A percentile compares a stretch with the other conserved stretches of the same genome.
Conservation (phyloP, 2,797 vertebrate species). For the Parotocinclus haroldoi region DNA sequence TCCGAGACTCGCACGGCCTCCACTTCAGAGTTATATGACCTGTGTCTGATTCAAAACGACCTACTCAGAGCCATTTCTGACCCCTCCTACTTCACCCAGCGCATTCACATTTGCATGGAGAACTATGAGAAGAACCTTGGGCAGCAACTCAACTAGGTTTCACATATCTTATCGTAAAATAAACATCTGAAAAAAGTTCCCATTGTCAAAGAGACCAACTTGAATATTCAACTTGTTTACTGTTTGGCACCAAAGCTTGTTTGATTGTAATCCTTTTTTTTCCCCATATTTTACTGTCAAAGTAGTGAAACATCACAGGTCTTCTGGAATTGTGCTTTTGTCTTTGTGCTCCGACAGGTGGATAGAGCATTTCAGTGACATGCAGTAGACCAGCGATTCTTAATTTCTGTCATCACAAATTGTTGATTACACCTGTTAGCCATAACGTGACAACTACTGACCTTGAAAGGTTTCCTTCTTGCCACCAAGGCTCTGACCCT, state of each 20-base stretch:
- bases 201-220: neutral
- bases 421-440: too few relatives aligned
- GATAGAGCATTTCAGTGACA: too few relatives aligned
- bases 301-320: too few relatives aligned
- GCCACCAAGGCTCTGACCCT: too few relatives aligned
- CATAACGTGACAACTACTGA: too few relatives aligned
- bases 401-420: too few relatives aligned
- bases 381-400: too few relatives aligned
- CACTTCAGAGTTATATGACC: conserved; percentile 76
- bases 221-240: neutral
- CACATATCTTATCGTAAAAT: neutral
- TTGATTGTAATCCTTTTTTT: too few relatives aligned
- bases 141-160: conserved; percentile 53
- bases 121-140: conserved; percentile 79
- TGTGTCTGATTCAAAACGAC: conserved; percentile 82
- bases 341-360: too few relatives aligned
- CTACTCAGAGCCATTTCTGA: conserved; percentile 83
- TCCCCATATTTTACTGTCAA: too few relatives aligned
- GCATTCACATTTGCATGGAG: conserved; percentile 74
- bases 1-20: conserved; percentile 57
- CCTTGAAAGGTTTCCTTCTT: too few relatives aligned
- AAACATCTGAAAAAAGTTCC: neutral
- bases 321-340: too few relatives aligned
- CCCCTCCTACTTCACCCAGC: conserved; percentile 75
- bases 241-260: neutral